These are phyloP conservation scores for Lucilia cuprina DNA, from an alignment of 1,140 invertebrate species.

Conservation along the genomic window DNA sequence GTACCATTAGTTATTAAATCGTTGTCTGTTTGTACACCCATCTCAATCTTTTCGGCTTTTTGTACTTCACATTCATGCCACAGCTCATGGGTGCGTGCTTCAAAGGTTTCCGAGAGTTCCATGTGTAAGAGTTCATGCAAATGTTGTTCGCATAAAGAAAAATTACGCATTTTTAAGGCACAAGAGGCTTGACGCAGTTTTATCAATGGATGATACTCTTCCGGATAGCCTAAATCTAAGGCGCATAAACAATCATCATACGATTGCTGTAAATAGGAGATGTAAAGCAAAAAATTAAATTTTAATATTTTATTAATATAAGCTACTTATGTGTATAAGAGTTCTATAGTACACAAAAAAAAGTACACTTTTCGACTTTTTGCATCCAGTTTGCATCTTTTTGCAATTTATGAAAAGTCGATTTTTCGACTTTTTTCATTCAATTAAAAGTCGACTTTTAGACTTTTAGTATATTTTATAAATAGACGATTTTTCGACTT, in stretches of 20 bases:
- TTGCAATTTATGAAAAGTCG: too few relatives aligned
- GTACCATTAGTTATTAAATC: constrained; percentile 46
- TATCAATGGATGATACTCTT: constrained; percentile 51
- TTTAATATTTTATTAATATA: too few relatives aligned
- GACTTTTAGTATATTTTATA: too few relatives aligned
- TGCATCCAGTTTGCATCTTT: too few relatives aligned
- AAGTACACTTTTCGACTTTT: too few relatives aligned
- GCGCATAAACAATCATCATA: constrained; percentile 53
- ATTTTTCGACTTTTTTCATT: too few relatives aligned
- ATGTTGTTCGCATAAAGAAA: constrained; percentile 51
- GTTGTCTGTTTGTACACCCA: constrained; percentile 51
- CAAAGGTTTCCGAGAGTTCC: constrained; percentile 53
- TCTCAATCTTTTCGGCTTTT: constrained; percentile 50
- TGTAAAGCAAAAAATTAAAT: too few relatives aligned
- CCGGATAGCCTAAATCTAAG: constrained; percentile 51
- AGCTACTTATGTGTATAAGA: too few relatives aligned
- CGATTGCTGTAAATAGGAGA: constrained; percentile 43
- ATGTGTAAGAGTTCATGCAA: constrained; percentile 52
- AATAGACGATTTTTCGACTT: too few relatives aligned
- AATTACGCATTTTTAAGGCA: constrained; percentile 56
- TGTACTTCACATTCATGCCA: constrained; percentile 53
- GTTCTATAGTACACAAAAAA: too few relatives aligned
- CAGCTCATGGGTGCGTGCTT: constrained; percentile 49
- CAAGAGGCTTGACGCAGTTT: constrained; percentile 55
- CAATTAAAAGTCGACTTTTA: too few relatives aligned